Evolutionary conservation across 2,888 invertebrate genomes (phyloP), one percentile per base, ranked within the genome.

Genomic region (Heteromyza rotundicornis): DNA sequence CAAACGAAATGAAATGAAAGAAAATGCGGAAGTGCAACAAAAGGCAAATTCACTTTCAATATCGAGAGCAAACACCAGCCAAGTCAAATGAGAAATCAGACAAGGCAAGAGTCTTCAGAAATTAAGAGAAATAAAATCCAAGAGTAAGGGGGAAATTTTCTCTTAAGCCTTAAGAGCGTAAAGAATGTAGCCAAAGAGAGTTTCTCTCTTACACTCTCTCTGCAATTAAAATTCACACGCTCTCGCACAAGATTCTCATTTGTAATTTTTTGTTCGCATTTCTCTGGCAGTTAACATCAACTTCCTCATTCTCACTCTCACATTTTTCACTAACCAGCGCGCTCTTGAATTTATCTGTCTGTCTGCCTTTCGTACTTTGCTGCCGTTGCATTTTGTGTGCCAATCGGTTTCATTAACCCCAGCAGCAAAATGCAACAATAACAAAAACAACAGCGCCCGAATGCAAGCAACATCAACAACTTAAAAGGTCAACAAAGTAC

Each of bases 331-430:
- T 19, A 2, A 53, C 22, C 23, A 24, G 23, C 58, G 20, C 44
- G 32, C 17, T 57, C 12, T 61, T 66, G 55, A 44, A 32, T 50
- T 61, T 19, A 56, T 58, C 57, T 64, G 55, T 65, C 58, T 54
- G 51, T 60, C 60, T 35, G 50, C 59, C 51, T 60, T 24, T 24
- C 53, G 52, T 57, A n/a, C n/a, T n/a, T 59, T n/a, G 60, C 44
- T 64, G 59, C 60, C 62, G 60, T 64, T 71, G 71, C 72, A 70
- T 70, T 74, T 75, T 77, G 76, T 80, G 81, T 81, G 80, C 79
- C 79, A 79, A 79, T 79, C 77, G 75, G 78, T 78, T 81, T 79
- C 81, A 79, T 80, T 81, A 81, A 80, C 81, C 81, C 81, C 79
- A 64, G 67, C 79, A 64, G 67, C 68, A 68, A 50, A 40, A 63